phyloP scores from a whole-genome alignment of 2,888 invertebrate genomes.

The Catocala fraxini region DNA sequence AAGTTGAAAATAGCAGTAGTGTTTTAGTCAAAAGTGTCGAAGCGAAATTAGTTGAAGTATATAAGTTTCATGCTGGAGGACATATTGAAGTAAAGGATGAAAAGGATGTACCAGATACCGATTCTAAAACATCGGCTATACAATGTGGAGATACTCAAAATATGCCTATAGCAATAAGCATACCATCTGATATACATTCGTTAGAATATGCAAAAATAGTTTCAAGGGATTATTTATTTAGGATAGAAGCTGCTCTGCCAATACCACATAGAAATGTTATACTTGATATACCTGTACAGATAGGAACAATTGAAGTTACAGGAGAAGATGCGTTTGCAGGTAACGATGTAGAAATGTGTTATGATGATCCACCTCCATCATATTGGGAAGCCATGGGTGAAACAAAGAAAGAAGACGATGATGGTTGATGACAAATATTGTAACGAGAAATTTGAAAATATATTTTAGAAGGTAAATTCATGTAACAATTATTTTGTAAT shows the following conservation, averaged over 20 bases:
- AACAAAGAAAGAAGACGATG: slow-evolving; percentile 2
- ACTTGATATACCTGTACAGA: slow-evolving; percentile 54
- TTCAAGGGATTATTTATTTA: slow-evolving; percentile 51
- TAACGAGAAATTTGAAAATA: too few relatives aligned
- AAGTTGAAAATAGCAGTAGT: slow-evolving; percentile 54
- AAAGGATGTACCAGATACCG: slow-evolving; percentile 43
- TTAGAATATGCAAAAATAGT: slow-evolving; percentile 55
- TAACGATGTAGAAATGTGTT: neutral
- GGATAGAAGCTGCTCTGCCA: slow-evolving; percentile 50
- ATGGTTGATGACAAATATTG: neutral
- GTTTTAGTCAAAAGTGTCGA: slow-evolving; percentile 50
- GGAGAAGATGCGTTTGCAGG: neutral
- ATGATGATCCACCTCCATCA: slow-evolving; percentile 45
- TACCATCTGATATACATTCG: slow-evolving; percentile 30
- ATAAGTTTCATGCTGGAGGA: slow-evolving; percentile 44
- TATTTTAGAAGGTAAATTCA: too few relatives aligned
- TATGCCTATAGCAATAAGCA: slow-evolving; percentile 36
- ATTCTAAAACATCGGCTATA: slow-evolving; percentile 46
- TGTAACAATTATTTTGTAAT: too few relatives aligned
- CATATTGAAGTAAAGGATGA: slow-evolving; percentile 24
- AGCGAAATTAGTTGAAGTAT: slow-evolving; percentile 49
- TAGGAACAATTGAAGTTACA: slow-evolving; percentile 39
- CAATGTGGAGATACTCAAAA: slow-evolving; percentile 40
- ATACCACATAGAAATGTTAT: slow-evolving; percentile 53
- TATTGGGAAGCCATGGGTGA: slow-evolving; percentile 58